Percentiles rank a stretch among this genome's conserved stretches.
phyloP scores from a whole-genome alignment of 1,140 invertebrate genomes.

The Chironomus striatipennis region DNA sequence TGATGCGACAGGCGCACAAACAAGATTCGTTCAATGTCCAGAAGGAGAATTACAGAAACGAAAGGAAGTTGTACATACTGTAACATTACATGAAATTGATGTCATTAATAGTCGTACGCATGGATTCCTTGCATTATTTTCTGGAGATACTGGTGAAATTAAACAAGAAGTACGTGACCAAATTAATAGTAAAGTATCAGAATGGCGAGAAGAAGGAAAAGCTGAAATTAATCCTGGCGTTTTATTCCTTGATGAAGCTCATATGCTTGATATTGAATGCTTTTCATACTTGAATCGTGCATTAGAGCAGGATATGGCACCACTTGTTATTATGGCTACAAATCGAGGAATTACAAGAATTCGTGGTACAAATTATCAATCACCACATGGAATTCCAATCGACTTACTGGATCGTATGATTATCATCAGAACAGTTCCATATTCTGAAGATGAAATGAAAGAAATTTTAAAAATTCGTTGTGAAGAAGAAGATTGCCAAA shows the following conservation, averaged over 20 bases:
- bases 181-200: conserved; percentile 95
- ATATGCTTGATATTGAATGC: conserved; percentile 98
- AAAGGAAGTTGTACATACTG: conserved; percentile 98
- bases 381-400: conserved; percentile 91
- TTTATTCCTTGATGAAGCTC: conserved; percentile 87
- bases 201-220: conserved; percentile 99
- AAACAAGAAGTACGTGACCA: conserved; percentile 96
- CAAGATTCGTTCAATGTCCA: conserved; percentile 95
- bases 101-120: conserved; percentile 96
- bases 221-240: conserved; percentile 97
- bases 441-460: conserved; percentile 80
- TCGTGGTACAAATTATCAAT: conserved; percentile 85
- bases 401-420: conserved; percentile 94
- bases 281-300: conserved; percentile 97
- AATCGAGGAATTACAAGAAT: conserved; percentile 96
- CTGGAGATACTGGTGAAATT: conserved; percentile 97
- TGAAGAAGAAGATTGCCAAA: conserved; percentile 96
- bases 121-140: conserved; percentile 95
- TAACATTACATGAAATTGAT: conserved; percentile 97
- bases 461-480: conserved; percentile 90
- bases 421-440: conserved; percentile 86
- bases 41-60: conserved; percentile 97
- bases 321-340: conserved; percentile 98
- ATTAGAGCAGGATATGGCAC: conserved; percentile 93
- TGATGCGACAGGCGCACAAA: conserved; percentile 89